A percentile compares a stretch with the other conserved stretches of the same genome.
These are phyloP conservation scores for Python bivittatus DNA, from an alignment of 2,113 vertebrate genomes.

Conservation along the genomic window DNA sequence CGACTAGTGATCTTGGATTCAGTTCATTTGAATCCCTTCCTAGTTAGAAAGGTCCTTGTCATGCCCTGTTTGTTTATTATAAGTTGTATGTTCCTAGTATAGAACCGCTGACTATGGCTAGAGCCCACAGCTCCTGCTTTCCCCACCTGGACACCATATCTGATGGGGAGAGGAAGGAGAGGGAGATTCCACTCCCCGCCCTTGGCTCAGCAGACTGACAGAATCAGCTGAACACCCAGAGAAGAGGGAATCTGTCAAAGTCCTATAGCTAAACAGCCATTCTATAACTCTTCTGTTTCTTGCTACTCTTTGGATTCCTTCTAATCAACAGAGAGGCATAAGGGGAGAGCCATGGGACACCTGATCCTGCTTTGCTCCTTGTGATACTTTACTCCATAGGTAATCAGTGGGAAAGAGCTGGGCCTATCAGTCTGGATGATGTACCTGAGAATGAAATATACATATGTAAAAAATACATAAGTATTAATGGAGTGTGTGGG, in stretches of 20 bases:
- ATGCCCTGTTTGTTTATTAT: neutral
- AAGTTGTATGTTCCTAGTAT: neutral
- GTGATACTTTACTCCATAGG: no score
- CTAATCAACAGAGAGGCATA: neutral
- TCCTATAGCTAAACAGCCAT: neutral
- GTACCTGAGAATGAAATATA: neutral
- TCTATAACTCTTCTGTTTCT: neutral
- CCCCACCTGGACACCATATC: neutral
- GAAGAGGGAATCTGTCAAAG: neutral
- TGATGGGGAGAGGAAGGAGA: neutral
- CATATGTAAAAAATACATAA: neutral
- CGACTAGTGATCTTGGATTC: neutral
- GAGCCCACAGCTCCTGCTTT: neutral
- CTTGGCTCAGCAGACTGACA: neutral
- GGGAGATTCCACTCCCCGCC: neutral
- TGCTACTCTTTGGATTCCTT: neutral
- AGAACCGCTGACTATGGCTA: neutral
- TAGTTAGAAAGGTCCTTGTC: neutral
- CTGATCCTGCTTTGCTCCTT: neutral
- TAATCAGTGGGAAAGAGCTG: neutral
- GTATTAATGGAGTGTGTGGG: neutral
- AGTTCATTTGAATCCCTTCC: neutral
- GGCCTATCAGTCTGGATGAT: neutral
- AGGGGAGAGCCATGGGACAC: neutral
- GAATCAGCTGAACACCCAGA: neutral